These are phyloP conservation scores for Rhysida immarginata DNA, from an alignment of 1,140 invertebrate genomes.

Conservation along the genomic window DNA sequence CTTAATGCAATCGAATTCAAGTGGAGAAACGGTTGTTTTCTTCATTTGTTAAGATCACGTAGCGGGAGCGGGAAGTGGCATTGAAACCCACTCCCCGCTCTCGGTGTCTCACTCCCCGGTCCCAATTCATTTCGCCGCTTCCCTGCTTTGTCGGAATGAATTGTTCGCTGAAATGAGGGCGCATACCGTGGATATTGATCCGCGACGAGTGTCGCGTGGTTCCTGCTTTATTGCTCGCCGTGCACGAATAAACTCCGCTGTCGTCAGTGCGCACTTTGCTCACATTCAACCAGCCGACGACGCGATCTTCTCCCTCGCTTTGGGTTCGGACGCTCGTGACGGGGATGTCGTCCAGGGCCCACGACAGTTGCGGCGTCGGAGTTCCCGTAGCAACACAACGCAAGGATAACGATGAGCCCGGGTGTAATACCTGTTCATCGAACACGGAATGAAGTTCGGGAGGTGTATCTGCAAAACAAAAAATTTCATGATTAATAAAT, in stretches of 20 bases:
- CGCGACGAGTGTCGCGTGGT: slow-evolving; percentile 58
- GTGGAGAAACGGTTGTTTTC: no score
- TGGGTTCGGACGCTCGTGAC: slow-evolving; percentile 47
- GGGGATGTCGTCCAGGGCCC: slow-evolving; percentile 31
- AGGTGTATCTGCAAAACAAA: slow-evolving; percentile 23
- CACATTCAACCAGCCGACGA: slow-evolving; percentile 88
- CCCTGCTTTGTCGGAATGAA: no score
- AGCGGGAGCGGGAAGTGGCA: no score
- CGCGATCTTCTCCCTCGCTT: slow-evolving; percentile 77
- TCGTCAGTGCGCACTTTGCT: slow-evolving; percentile 72
- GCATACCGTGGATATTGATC: slow-evolving; percentile 60
- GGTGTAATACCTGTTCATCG: slow-evolving; percentile 68
- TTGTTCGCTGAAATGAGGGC: no score
- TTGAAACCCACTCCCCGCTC: no score
- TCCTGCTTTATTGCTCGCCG: slow-evolving; percentile 63
- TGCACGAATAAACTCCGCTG: slow-evolving; percentile 79
- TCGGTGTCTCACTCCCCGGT: no score
- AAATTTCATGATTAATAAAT: no score
- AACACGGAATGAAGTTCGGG: slow-evolving; percentile 73
- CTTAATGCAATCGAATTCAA: no score
- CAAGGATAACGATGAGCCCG: slow-evolving; percentile 65
- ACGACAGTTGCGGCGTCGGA: slow-evolving; percentile 45
- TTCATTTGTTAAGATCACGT: no score
- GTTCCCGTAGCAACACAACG: slow-evolving; percentile 72
- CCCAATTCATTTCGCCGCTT: no score